A percentile compares a stretch with the other conserved stretches of the same genome.
phyloP scores from a whole-genome alignment of 2,888 invertebrate species.

The Conchocele bisecta region DNA sequence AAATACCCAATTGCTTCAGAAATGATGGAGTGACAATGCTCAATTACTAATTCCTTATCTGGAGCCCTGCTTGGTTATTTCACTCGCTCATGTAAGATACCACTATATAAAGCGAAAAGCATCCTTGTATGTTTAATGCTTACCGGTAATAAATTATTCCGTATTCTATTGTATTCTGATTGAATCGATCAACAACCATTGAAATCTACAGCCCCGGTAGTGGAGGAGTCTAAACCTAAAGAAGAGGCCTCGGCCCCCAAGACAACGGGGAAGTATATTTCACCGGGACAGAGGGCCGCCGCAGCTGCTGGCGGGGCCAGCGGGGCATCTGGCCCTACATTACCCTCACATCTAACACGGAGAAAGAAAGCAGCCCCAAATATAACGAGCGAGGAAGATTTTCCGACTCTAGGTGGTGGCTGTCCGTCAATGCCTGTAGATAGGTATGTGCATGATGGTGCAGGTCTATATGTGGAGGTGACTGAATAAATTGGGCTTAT shows the following conservation, averaged over 20 bases:
- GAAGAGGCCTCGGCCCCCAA: conserved; percentile 61
- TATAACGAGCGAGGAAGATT: conserved; percentile 78
- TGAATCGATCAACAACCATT: too few species aligned
- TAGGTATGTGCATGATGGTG: conserved; percentile 42
- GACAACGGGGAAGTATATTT: conserved; percentile 70
- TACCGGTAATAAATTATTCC: too few species aligned
- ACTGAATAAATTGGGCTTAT: too few species aligned
- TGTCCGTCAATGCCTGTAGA: conserved; percentile 33
- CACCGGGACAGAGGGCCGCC: conserved; percentile 66
- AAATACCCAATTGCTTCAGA: too few species aligned
- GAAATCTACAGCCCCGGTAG: conserved; percentile 23
- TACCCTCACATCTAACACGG: conserved; percentile 58
- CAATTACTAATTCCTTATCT: too few species aligned
- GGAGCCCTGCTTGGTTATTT: too few species aligned
- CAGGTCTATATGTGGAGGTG: too few species aligned
- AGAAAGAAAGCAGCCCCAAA: conserved; percentile 77
- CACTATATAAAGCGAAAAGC: too few species aligned
- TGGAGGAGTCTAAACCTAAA: conserved; percentile 48
- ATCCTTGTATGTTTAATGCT: too few species aligned
- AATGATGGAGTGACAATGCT: too few species aligned
- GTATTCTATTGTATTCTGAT: too few species aligned
- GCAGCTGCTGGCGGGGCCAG: conserved; percentile 40
- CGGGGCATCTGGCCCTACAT: conserved; percentile 26
- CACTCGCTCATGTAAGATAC: too few species aligned
- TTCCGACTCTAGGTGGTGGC: conserved; percentile 77